phyloP scores from a whole-genome alignment of 2,888 invertebrate genomes.

The Eristalis pertinax region DNA sequence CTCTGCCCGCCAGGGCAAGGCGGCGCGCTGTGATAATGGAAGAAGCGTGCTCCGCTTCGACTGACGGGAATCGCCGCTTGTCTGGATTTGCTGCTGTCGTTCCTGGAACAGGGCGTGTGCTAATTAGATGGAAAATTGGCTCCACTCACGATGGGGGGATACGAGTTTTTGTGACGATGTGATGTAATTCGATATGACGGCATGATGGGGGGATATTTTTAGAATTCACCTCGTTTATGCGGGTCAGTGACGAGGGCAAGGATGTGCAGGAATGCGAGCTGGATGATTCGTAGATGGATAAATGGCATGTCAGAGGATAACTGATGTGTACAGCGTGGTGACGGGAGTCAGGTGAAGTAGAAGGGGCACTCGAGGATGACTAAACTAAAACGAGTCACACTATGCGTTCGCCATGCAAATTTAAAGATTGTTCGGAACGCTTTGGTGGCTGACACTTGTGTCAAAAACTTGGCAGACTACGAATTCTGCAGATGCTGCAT shows the following conservation, averaged over 20 bases:
- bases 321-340: neutral
- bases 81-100: neutral
- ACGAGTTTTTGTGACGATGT: neutral
- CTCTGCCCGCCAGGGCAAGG: too few species aligned
- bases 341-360: neutral
- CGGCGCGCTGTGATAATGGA: neutral
- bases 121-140: constrained; percentile 3
- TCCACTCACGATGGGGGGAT: neutral
- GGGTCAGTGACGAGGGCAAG: neutral
- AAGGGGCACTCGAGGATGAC: neutral
- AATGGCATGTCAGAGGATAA: neutral
- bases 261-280: neutral
- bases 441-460: too few species aligned
- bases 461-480: too few species aligned
- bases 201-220: neutral
- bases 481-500: too few species aligned
- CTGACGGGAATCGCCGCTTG: neutral
- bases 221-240: neutral
- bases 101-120: neutral
- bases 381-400: neutral
- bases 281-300: neutral
- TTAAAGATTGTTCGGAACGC: too few species aligned
- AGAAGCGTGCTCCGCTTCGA: constrained; percentile 2
- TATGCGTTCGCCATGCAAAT: too few species aligned
- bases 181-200: neutral